These are phyloP conservation scores for Eretmocerus hayati DNA, from an alignment of 2,888 invertebrate species.

Conservation along the genomic window DNA sequence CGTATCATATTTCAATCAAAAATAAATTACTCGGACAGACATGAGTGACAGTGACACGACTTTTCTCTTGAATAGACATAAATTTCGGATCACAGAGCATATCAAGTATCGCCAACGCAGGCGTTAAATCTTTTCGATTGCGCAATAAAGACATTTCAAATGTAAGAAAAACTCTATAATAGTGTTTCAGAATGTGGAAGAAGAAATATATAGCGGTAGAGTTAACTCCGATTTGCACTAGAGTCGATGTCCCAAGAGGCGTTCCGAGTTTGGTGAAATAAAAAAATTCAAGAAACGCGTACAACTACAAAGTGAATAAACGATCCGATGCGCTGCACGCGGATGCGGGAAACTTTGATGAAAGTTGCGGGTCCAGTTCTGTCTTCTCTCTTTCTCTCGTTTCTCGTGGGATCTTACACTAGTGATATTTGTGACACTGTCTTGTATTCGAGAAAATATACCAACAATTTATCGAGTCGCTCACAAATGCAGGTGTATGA, in stretches of 20 bases:
- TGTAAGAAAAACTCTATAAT: not conserved
- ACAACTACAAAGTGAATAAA: too few species aligned
- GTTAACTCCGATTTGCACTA: constrained; percentile 5
- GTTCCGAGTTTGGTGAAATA: not conserved
- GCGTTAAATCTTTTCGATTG: not conserved
- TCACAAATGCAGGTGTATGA: too few species aligned
- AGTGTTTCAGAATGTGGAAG: not conserved
- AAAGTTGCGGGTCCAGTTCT: constrained; percentile 12
- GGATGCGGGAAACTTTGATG: constrained; percentile 10
- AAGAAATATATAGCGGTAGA: not conserved
- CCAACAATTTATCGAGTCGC: too few species aligned
- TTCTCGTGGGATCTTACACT: too few species aligned
- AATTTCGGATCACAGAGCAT: not conserved
- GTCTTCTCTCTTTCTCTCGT: too few species aligned
- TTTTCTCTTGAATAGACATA: too few species aligned
- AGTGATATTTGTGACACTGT: too few species aligned
- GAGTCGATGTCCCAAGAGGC: not conserved
- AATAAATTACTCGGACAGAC: too few species aligned
- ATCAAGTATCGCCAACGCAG: not conserved
- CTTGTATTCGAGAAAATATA: too few species aligned
- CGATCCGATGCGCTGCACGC: not conserved
- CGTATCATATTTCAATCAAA: too few species aligned
- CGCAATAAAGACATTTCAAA: not conserved
- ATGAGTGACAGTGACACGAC: too few species aligned
- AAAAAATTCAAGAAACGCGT: not conserved